Conservation (phyloP, 2,113 vertebrate species). For the Peromyscus polionotus region DNA sequence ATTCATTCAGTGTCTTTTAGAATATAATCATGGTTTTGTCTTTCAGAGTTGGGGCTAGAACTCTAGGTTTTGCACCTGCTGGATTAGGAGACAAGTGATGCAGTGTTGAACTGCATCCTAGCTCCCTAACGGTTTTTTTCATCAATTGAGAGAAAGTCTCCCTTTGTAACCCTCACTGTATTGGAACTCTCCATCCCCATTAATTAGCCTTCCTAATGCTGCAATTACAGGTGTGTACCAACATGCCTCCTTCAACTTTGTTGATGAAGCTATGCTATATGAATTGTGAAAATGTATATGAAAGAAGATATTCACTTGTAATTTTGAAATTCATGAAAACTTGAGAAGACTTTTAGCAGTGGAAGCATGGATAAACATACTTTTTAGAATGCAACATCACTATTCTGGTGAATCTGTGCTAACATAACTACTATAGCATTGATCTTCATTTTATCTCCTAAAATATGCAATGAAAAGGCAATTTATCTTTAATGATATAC, state of each 20-base stretch:
- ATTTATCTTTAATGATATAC: conserved; percentile 61
- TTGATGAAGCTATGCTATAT: not conserved
- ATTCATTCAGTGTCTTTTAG: not conserved
- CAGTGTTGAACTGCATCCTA: not conserved
- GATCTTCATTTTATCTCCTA: conserved; percentile 45
- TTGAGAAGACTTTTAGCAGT: not conserved
- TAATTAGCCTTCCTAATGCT: too few species aligned
- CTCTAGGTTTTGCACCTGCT: not conserved
- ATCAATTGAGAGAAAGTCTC: not conserved
- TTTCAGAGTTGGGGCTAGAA: not conserved
- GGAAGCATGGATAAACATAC: not conserved
- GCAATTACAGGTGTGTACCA: not conserved
- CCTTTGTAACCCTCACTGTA: too few species aligned
- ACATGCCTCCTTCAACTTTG: not conserved
- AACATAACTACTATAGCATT: not conserved
- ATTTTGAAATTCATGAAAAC: not conserved
- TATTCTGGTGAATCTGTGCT: not conserved
- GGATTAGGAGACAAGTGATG: not conserved
- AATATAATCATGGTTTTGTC: not conserved
- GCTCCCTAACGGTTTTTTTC: not conserved
- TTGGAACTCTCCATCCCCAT: too few species aligned
- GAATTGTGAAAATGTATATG: not conserved
- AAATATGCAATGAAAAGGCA: conserved; percentile 52
- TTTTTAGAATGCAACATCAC: not conserved
- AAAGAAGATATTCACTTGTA: not conserved